Conservation (phyloP, 2,888 invertebrate genomes). For the Biston betularia region DNA sequence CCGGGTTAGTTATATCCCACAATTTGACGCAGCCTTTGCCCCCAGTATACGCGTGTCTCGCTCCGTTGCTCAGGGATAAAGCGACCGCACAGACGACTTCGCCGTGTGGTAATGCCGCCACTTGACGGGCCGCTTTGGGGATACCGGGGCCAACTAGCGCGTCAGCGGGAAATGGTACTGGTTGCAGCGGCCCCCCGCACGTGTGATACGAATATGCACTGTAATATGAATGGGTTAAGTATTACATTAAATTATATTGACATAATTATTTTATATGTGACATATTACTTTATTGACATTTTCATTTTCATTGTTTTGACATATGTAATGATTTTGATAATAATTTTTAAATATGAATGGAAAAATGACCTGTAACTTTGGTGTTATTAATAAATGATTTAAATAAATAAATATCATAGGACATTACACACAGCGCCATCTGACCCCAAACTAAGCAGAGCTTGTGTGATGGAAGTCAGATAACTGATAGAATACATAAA, state of each 20-base stretch:
- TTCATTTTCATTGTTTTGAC: too few species aligned
- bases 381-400: too few species aligned
- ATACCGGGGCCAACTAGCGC: conserved; percentile 97
- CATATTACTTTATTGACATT: too few species aligned
- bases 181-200: conserved; percentile 95
- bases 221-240: conserved; percentile 49
- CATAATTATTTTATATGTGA: too few species aligned
- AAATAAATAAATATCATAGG: too few species aligned
- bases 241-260: background rate
- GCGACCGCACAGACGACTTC: conserved; percentile 99
- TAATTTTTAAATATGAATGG: too few species aligned
- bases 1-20: conserved; percentile 97
- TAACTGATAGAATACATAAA: too few species aligned
- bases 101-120: conserved; percentile 96
- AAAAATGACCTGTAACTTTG: too few species aligned
- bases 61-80: conserved; percentile 90
- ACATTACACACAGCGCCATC: too few species aligned
- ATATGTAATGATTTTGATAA: too few species aligned
- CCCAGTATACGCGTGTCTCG: conserved; percentile 98
- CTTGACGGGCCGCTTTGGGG: conserved; percentile 95
- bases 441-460: too few species aligned
- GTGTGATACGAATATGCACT: conserved; percentile 98
- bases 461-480: too few species aligned
- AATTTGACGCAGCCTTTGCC: conserved; percentile 99
- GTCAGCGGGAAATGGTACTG: conserved; percentile 98